phyloP scores from a whole-genome alignment of 2,888 invertebrate species.

The Antheraea assamensis region DNA sequence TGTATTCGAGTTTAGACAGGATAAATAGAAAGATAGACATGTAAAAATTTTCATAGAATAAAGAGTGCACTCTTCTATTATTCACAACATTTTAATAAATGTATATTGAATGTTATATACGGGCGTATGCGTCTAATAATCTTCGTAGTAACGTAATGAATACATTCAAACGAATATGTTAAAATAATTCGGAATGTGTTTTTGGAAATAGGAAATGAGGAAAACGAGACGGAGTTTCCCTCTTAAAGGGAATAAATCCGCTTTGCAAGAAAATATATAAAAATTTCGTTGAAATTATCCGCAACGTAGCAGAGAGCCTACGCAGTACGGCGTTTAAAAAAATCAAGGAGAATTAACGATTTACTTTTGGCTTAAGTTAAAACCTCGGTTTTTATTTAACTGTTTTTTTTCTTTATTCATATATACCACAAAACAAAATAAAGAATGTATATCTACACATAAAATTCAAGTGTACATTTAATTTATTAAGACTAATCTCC shows the following conservation, averaged over 20 bases:
- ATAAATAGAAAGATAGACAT: no score
- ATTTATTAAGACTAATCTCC: no score
- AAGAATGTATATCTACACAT: no score
- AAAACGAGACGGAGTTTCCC: neutral
- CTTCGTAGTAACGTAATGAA: neutral
- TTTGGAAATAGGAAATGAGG: neutral
- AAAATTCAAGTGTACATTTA: no score
- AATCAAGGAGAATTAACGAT: slow-evolving; percentile 46
- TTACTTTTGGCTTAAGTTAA: slow-evolving; percentile 31
- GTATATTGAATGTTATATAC: no score
- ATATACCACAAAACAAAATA: no score
- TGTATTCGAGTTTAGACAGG: no score
- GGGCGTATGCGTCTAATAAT: neutral
- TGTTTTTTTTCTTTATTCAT: neutral
- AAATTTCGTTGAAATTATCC: slow-evolving; percentile 46
- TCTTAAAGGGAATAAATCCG: slow-evolving; percentile 22
- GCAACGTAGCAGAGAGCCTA: slow-evolving; percentile 40
- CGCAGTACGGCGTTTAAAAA: slow-evolving; percentile 38
- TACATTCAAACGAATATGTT: neutral
- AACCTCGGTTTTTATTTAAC: neutral
- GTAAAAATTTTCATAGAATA: no score
- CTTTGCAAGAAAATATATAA: slow-evolving; percentile 26
- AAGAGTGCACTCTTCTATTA: no score
- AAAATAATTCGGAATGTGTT: neutral
- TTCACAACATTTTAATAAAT: no score